Base-by-base conservation (phyloP, 2,888 invertebrate species). In the Dynastes maya region DNA sequence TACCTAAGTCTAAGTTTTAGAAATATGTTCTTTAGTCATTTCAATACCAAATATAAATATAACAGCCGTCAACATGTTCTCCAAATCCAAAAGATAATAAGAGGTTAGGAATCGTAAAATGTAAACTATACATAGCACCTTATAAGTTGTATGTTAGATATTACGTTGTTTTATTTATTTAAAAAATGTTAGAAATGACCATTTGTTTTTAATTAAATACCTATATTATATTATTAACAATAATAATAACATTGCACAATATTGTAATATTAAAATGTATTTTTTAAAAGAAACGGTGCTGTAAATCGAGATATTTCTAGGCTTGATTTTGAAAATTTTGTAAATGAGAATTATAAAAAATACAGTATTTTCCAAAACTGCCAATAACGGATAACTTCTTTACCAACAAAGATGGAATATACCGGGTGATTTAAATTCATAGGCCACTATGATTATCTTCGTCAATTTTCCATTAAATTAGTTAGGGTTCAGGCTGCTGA, bases 301-400 rank as follows among this genome's bases (percentile, higher is more conserved):
- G 55, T 8, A 71, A 71, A 71, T 71, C 71, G 55, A 53, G 71
- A 55, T 32, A 55, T 71, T 71, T 71, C 70, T 45, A 3, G 37
- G 3, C 37, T 45, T 45, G 45, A 45, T 45, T 45, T 45, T 45
- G 11, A 2, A 45, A 11, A 45, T 45, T 45, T 45, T 8, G 1
- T 71, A 55, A n/a, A 9, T 16, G 5, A n/a, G 16, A 58, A 53
- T 55, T 71, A 29, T n/a, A 55, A 55, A 13, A 16, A 55, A 55
- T 55, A 6, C 1, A 55, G 55, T 3, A 2, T 16, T 16, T 16
- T 8, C 6, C n/a, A 22, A 55, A 55, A 45, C 45, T 1, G 45
- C 2, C 2, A 45, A 45, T 45, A 9, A 2, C 45, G 8, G 45
- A 45, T 45, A 45, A 8, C 45, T 45, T 45, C 45, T 45, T 37